Conservation (phyloP, 2,888 invertebrate species). For the Polymixis lichenea region DNA sequence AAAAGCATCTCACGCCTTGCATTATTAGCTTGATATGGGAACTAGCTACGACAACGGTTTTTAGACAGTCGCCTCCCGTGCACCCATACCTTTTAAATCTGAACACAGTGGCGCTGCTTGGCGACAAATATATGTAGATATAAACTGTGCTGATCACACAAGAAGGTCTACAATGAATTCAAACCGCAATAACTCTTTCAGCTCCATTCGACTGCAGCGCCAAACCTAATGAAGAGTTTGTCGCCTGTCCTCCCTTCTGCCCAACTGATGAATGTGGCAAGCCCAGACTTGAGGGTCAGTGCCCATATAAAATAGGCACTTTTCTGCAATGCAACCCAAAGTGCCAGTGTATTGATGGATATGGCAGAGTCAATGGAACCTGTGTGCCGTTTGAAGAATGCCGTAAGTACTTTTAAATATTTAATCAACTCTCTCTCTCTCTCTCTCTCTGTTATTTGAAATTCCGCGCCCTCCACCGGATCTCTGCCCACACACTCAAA, state of each 20-base stretch:
- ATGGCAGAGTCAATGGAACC: slow-evolving; percentile 70
- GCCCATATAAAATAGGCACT: slow-evolving; percentile 68
- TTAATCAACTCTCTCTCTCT: not conserved
- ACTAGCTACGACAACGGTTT: too few relatives aligned
- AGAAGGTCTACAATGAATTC: too few relatives aligned
- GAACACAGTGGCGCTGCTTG: not conserved
- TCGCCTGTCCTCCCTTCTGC: slow-evolving; percentile 73
- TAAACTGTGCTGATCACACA: not conserved
- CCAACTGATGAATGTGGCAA: slow-evolving; percentile 73
- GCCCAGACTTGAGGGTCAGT: slow-evolving; percentile 68
- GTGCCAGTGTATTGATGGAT: slow-evolving; percentile 72
- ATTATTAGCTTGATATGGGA: too few relatives aligned
- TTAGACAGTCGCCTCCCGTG: too few relatives aligned
- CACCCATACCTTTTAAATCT: not conserved
- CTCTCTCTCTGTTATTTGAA: not conserved
- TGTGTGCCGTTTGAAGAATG: slow-evolving; percentile 75
- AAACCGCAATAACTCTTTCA: slow-evolving; percentile 38
- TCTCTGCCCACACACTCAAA: too few relatives aligned
- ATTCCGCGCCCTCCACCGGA: too few relatives aligned
- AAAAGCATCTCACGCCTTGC: too few relatives aligned
- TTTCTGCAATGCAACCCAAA: slow-evolving; percentile 68
- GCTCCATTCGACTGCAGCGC: slow-evolving; percentile 72
- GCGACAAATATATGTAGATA: not conserved
- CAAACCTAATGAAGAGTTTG: slow-evolving; percentile 69
- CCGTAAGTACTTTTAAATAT: slow-evolving; percentile 61